Evolutionary conservation across 2,888 invertebrate genomes (phyloP), one percentile per base, ranked within the genome.

Genomic region (Ornithoptera alexandrae): DNA sequence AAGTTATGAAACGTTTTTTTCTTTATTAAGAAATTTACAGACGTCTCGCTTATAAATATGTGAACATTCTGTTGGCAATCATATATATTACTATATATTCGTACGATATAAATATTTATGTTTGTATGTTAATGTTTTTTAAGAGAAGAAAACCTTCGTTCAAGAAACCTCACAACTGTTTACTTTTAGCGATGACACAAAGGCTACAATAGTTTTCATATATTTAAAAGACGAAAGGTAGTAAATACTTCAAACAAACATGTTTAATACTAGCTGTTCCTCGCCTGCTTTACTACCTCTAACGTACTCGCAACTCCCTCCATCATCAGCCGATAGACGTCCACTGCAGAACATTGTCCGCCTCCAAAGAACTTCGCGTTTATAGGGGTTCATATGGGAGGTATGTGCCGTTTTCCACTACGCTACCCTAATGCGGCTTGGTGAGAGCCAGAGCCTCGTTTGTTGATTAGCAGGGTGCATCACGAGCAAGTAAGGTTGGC

Each of bases 11-110:
- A 53, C 22, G 20, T 24, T 62, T 56, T 62, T 63, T 63, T 39
- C 39, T 50, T 39, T 30, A 22, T 50, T 68, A 68, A 63, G 46
- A 56, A 62, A 64, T 57, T 30, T 63, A 50, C 46, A 46, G 57
- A n/a, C 42, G 62, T n/a, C 17, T 63, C 20, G 42, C 36, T 68
- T 57, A 69, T 65, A 68, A 63, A 56, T 39, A 4, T 59, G 64
- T 53, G 68, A 60, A 64, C 68, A 53, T 56, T 42, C 56, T 56
- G n/a, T 24, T 64, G 61, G 57, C 65, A 60, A 53, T 58, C 46
- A 15, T 60, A 65, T 69, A 65, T 56, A 61, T 42, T 56, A 56
- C n/a, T 24, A 53, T 22, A 68, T 18, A 66, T 53, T 60, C 30
- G 24, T 62, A 50, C 0, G 39, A 56, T 56, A 18, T 30, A 50